A percentile compares a stretch with the other conserved stretches of the same genome.
Evolutionary conservation across 1,140 invertebrate genomes (phyloP).

Genomic region (Acarapis woodi): DNA sequence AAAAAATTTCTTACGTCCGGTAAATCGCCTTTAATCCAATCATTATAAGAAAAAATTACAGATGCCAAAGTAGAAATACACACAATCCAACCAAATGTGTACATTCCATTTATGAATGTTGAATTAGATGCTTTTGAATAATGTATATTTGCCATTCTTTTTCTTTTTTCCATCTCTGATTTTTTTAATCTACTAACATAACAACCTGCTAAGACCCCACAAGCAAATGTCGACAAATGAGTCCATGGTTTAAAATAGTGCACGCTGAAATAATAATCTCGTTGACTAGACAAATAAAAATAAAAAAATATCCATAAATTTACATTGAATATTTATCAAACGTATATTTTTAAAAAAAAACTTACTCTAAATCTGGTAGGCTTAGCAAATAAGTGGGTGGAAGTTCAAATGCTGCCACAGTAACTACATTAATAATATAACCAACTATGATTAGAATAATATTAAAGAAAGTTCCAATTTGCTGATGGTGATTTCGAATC

Average conservation of each 20-base stretch:
- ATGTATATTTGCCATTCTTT: not conserved
- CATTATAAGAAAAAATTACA: constrained; percentile 4
- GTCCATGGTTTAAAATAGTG: constrained; percentile 10
- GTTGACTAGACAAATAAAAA: constrained; percentile 4
- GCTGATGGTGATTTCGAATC: not conserved
- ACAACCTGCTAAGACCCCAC: constrained; percentile 7
- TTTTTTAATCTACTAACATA: not conserved
- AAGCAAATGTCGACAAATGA: constrained; percentile 9
- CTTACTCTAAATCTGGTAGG: constrained; percentile 12
- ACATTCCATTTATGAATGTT: not conserved
- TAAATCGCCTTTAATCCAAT: constrained; percentile 6
- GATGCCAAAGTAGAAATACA: not conserved
- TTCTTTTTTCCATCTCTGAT: too few species aligned
- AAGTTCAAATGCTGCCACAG: constrained; percentile 11
- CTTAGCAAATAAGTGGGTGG: constrained; percentile 12
- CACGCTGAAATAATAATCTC: constrained; percentile 6
- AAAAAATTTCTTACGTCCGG: constrained; percentile 8
- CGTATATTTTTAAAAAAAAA: too few species aligned
- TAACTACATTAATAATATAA: constrained; percentile 9
- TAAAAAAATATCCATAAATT: not conserved
- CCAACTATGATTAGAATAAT: constrained; percentile 7
- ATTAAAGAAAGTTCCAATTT: not conserved
- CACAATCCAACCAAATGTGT: not conserved
- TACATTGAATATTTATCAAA: not conserved
- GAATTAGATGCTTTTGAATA: not conserved